Evolutionary conservation across 53 echinoderm and acorn worm species (phyloP), one percentile per base, ranked within the genome.

Genomic region (Zoroaster sp.): DNA sequence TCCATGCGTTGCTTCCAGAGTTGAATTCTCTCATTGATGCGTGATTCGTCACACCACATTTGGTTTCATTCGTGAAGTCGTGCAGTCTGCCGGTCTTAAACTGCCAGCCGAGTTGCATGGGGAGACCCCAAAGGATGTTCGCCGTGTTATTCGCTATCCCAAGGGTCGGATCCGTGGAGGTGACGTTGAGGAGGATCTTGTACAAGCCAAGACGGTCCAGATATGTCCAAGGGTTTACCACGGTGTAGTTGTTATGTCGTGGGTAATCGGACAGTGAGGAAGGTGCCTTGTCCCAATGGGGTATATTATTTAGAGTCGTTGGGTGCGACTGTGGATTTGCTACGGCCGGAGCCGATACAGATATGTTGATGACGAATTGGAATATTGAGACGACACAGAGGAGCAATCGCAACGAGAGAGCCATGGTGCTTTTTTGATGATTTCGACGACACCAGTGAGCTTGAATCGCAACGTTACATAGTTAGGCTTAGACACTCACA

Each of bases 91-190:
- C 74, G 52, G 83, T 69, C 14, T 40, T 42, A 42, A 66, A 74
- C 32, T 90, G 90, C 90, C 90, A 90, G 13, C 90, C 83, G 74
- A 69, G 82, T 65, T 90, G 90, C 71, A 90, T 13, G 9, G 90
- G 82, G 1, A 90, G 73, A 41, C 90, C 90, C 90, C 90, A 90
- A 0, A 90, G 83, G 15, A 90, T 39, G 42, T 90, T 90, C 6
- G 49, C 83, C 43, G 52, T 51, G 66, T 90, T 83, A 17, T 59
- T 59, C 6, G 49, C 82, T 38, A 25, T 55, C 6, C 73, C 52
- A 20, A 53, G 39, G 18, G 41, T 45, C 35, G 43, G 41, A 10
- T 72, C 53, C 34, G 20, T 5, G 52, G 55, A 51, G 25, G 90
- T 90, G 17, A 33, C 90, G 9, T 72, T 72, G 20, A 90, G 72